Evolutionary conservation across 2,888 invertebrate species (phyloP).

Genomic region (Sesia apiformis): DNA sequence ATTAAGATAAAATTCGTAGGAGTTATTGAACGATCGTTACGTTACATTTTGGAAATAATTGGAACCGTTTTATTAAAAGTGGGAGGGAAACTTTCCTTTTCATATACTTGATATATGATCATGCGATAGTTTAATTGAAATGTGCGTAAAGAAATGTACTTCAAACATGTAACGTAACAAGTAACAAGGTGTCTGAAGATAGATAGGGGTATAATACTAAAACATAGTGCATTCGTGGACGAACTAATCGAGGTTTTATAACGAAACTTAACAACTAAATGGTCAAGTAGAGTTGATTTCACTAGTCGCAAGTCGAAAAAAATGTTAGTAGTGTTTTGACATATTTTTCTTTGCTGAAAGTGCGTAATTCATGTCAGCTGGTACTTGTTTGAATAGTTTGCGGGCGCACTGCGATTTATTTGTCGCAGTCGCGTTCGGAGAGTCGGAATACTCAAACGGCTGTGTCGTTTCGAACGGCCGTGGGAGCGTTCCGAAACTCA

Average conservation of each 20-base stretch:
- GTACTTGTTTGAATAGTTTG: constrained; percentile 51
- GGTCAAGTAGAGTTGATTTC: constrained; percentile 76
- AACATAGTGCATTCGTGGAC: constrained; percentile 68
- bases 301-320: constrained; percentile 74
- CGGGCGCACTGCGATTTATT: constrained; percentile 15
- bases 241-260: constrained; percentile 60
- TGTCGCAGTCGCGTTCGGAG: constrained; percentile 25
- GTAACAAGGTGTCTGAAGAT: constrained; percentile 44
- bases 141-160: background rate
- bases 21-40: constrained; percentile 40
- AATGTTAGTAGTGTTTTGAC: constrained; percentile 76
- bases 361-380: constrained; percentile 76
- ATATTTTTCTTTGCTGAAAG: constrained; percentile 77
- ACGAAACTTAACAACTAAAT: constrained; percentile 55
- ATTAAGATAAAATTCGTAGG: constrained; percentile 44
- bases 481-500: constrained; percentile 58
- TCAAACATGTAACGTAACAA: constrained; percentile 27
- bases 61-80: background rate
- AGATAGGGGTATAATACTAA: constrained; percentile 62
- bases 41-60: constrained; percentile 29
- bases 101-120: constrained; percentile 59
- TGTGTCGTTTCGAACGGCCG: constrained; percentile 24
- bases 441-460: constrained; percentile 57
- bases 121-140: constrained; percentile 27
- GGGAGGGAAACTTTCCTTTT: constrained; percentile 32